Conservation (phyloP, 2,797 vertebrate genomes). For the Sebastes reedi region DNA sequence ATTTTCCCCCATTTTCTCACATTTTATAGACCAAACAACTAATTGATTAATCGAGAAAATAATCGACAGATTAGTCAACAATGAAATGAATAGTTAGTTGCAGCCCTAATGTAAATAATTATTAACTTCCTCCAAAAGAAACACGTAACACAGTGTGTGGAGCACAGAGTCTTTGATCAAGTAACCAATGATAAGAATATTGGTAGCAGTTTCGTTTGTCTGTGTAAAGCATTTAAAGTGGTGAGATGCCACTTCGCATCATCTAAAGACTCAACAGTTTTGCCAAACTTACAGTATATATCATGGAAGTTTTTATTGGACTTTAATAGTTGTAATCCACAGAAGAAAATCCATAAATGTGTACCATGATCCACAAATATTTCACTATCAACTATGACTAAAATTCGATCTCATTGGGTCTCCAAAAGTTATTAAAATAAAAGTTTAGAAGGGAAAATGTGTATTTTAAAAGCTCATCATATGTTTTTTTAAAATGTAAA, state of each 20-base stretch:
- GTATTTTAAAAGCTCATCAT: not conserved
- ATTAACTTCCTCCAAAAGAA: not conserved
- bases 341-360: too few species aligned
- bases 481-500: not conserved
- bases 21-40: too few species aligned
- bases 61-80: too few species aligned
- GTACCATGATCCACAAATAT: too few species aligned
- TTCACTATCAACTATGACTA: not conserved
- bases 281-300: not conserved
- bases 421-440: not conserved
- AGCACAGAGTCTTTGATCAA: not conserved
- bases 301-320: too few species aligned
- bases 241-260: not conserved
- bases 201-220: not conserved
- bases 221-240: not conserved
- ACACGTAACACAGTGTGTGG: not conserved
- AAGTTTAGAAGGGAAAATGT: not conserved
- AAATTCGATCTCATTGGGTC: not conserved
- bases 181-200: not conserved
- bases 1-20: too few species aligned
- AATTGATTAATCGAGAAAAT: too few species aligned
- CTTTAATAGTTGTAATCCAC: too few species aligned
- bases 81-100: too few species aligned
- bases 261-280: not conserved
- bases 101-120: too few species aligned